These are phyloP conservation scores for Megamerina dolium DNA, from an alignment of 2,888 invertebrate species.

Conservation along the genomic window DNA sequence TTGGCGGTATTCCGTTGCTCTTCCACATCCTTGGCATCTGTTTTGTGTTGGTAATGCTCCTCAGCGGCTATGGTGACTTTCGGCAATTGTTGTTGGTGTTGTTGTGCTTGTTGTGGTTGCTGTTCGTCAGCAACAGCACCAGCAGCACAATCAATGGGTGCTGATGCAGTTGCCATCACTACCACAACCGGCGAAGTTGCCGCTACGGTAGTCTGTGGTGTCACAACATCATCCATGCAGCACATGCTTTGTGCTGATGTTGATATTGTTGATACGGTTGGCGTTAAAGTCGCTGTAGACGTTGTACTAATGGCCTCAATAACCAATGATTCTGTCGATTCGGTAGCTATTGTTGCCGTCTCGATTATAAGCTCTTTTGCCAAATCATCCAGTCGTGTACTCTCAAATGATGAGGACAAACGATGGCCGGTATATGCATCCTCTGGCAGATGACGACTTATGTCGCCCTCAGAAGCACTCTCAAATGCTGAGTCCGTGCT, in stretches of 20 bases:
- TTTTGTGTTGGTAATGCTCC: conserved; percentile 23
- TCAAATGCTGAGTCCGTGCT: conserved; percentile 48
- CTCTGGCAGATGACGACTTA: conserved; percentile 43
- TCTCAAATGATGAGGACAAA: conserved; percentile 37
- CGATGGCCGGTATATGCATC: conserved; percentile 43
- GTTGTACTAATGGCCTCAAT: conserved; percentile 22
- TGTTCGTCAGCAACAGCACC: not conserved
- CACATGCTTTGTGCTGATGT: conserved; percentile 14
- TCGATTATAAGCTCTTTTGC: conserved; percentile 39
- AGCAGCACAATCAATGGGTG: not conserved
- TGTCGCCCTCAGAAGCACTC: conserved; percentile 47
- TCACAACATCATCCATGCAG: not conserved
- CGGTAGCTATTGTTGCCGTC: conserved; percentile 44
- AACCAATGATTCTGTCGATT: conserved; percentile 40
- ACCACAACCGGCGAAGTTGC: not conserved
- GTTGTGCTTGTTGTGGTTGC: not conserved
- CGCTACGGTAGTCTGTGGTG: not conserved
- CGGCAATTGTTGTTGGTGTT: conserved; percentile 15
- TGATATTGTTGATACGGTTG: conserved; percentile 2
- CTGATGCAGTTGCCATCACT: not conserved
- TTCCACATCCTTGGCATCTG: conserved; percentile 23
- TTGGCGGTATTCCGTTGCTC: conserved; percentile 30
- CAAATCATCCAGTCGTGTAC: conserved; percentile 37
- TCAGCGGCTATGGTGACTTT: conserved; percentile 40
- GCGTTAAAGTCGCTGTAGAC: conserved; percentile 17